These are phyloP conservation scores for Volucella bombylans DNA, from an alignment of 2,888 invertebrate genomes.

Conservation along the genomic window DNA sequence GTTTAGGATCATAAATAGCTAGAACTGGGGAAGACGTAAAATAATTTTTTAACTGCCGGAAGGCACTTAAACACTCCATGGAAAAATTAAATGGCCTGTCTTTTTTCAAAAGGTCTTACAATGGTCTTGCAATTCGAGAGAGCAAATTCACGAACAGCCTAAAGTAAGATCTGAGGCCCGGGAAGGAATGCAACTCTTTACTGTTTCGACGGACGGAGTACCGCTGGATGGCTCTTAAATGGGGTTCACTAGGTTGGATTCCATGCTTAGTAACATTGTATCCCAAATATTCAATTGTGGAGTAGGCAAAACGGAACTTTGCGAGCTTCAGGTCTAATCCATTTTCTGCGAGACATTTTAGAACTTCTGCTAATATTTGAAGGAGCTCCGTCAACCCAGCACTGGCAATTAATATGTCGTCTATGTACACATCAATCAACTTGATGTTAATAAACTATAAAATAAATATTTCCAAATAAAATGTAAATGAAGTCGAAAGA, in stretches of 20 bases:
- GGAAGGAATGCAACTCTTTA: too few relatives aligned
- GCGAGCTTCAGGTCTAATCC: conserved; percentile 6
- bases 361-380: not conserved
- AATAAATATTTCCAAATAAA: too few relatives aligned
- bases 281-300: conserved; percentile 58
- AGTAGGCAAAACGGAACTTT: conserved; percentile 46
- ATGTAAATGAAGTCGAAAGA: too few relatives aligned
- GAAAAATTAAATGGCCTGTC: conserved; percentile 17
- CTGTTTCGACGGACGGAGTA: conserved; percentile 43
- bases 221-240: conserved; percentile 20
- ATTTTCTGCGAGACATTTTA: not conserved
- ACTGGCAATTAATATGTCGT: too few relatives aligned
- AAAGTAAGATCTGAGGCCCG: too few relatives aligned
- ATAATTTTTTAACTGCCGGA: too few relatives aligned
- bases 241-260: too few relatives aligned
- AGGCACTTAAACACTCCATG: conserved; percentile 8
- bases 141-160: conserved; percentile 16
- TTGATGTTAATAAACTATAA: too few relatives aligned
- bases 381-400: too few relatives aligned
- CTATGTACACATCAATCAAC: too few relatives aligned
- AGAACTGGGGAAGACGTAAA: conserved; percentile 73
- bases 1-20: conserved; percentile 75
- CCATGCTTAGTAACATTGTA: conserved; percentile 32
- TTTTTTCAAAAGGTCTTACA: too few relatives aligned
- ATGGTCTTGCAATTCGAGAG: conserved; percentile 23